Conservation (phyloP, 2,888 invertebrate species). For the Orthosia gracilis region DNA sequence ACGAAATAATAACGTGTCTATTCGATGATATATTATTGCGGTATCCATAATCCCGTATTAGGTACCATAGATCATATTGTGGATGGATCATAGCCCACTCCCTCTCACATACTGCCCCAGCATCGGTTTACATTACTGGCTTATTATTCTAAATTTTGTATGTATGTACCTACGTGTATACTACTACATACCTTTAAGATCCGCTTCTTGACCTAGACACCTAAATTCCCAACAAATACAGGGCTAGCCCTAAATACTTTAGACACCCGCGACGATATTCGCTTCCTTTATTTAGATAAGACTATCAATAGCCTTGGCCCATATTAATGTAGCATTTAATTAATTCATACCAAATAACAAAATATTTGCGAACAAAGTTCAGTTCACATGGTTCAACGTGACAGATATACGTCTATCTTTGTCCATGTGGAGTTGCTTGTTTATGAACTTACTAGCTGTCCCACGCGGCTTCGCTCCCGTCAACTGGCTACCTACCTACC, state of each 20-base stretch:
- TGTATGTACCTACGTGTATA: too few species aligned
- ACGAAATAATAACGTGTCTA: too few species aligned
- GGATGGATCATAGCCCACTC: too few species aligned
- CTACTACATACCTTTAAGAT: background rate
- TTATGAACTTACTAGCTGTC: too few species aligned
- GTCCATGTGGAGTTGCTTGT: background rate
- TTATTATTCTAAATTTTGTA: too few species aligned
- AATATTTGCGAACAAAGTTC: conserved; percentile 63
- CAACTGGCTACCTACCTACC: too few species aligned
- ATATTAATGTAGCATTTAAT: conserved; percentile 38
- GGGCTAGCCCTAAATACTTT: conserved; percentile 23
- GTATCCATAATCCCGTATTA: too few species aligned
- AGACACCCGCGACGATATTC: conserved; percentile 12
- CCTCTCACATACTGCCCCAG: too few species aligned
- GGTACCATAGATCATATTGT: too few species aligned
- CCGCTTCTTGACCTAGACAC: conserved; percentile 16
- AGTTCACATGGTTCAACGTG: conserved; percentile 48
- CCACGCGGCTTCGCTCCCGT: too few species aligned
- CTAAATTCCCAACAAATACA: conserved; percentile 9
- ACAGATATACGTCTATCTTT: conserved; percentile 31
- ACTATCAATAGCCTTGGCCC: conserved; percentile 65
- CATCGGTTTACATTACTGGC: too few species aligned
- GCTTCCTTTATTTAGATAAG: conserved; percentile 54
- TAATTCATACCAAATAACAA: conserved; percentile 40
- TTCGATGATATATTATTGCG: too few species aligned